Percentiles rank a stretch among this genome's conserved stretches.
Conservation (phyloP, 1,140 invertebrate species). For the Lycorma delicatula region DNA sequence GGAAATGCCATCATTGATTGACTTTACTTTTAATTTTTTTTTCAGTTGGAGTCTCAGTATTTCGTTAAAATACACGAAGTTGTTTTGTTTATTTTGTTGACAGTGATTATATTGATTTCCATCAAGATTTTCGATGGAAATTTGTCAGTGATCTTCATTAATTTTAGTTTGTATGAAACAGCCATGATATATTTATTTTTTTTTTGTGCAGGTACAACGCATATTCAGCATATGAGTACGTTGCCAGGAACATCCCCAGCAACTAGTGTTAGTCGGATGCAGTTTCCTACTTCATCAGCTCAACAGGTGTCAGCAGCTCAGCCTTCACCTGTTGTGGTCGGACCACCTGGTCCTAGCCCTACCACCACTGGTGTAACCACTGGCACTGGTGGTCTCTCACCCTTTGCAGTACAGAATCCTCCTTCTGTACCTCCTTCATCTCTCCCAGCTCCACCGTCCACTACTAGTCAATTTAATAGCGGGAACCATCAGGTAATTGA, state of each 20-base stretch:
- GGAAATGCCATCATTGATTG: too few species aligned
- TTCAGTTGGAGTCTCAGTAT: too few species aligned
- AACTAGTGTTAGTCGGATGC: background rate
- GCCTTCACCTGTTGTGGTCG: constrained; percentile 10
- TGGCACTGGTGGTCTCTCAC: constrained; percentile 11
- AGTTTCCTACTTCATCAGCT: constrained; percentile 3
- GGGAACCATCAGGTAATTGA: constrained; percentile 21
- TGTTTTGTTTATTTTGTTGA: background rate
- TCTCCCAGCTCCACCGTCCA: constrained; percentile 19
- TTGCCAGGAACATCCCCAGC: too few species aligned
- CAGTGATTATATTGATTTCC: background rate
- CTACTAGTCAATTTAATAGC: constrained; percentile 27
- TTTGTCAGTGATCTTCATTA: too few species aligned
- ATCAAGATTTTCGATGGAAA: too few species aligned
- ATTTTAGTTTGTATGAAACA: too few species aligned
- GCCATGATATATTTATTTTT: background rate
- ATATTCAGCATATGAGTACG: too few species aligned
- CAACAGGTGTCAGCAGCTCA: constrained; percentile 15
- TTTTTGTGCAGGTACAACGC: background rate
- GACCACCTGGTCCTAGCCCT: constrained; percentile 11
- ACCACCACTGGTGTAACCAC: background rate
- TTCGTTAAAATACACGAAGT: too few species aligned
- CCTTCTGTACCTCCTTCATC: constrained; percentile 18
- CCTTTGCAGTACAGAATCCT: constrained; percentile 16
- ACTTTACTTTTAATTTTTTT: too few species aligned